Evolutionary conservation across 2,888 invertebrate species (phyloP).

Genomic region (Nebria salina): DNA sequence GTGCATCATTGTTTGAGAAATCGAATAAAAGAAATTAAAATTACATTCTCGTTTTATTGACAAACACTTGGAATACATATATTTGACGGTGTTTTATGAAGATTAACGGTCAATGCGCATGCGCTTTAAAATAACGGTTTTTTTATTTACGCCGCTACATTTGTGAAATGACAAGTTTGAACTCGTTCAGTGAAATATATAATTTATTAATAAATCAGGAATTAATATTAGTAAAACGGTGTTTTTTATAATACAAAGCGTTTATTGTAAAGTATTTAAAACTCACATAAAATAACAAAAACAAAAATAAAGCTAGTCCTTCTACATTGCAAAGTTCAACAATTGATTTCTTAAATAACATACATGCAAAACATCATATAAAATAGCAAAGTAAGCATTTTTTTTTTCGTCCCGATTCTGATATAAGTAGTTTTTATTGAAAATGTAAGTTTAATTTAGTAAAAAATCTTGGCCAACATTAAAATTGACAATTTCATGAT

Average conservation of each 20-base stretch:
- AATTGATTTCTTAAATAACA: background rate
- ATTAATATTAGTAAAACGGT: background rate
- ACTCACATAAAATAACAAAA: background rate
- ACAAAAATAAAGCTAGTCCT: background rate
- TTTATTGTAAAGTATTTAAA: conserved; percentile 1
- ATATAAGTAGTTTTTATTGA: background rate
- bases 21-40: conserved; percentile 15
- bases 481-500: conserved; percentile 34
- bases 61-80: no score
- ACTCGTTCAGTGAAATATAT: background rate
- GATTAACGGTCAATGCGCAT: no score
- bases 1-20: background rate
- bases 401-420: background rate
- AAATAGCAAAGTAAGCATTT: background rate
- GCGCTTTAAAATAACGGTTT: no score
- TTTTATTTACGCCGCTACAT: no score
- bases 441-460: background rate
- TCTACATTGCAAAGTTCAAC: background rate
- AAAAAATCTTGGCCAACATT: conserved; percentile 7
- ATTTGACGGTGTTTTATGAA: no score
- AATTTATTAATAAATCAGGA: background rate
- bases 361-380: background rate
- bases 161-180: no score
- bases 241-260: background rate
- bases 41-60: background rate